phyloP scores from a whole-genome alignment of 1,140 invertebrate genomes.

The Dinoponera quadriceps region DNA sequence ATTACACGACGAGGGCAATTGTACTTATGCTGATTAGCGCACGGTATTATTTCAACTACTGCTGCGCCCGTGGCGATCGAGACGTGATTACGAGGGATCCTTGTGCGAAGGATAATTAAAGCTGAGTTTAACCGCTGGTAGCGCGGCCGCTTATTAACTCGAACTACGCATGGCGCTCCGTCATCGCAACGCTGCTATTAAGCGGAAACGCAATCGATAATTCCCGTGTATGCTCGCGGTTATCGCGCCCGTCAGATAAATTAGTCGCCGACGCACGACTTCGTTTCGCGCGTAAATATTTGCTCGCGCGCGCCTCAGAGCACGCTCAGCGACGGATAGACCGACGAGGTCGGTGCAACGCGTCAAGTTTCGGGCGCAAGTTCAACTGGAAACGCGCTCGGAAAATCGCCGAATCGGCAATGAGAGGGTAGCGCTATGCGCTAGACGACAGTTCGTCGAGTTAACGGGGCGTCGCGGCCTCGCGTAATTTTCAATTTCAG shows the following conservation, averaged over 20 bases:
- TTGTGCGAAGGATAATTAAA: conserved; percentile 37
- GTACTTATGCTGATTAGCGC: conserved; percentile 48
- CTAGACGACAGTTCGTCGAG: background rate
- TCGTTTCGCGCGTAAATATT: conserved; percentile 28
- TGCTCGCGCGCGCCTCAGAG: background rate
- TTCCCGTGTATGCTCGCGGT: background rate
- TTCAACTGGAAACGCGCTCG: too few species aligned
- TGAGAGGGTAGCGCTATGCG: background rate
- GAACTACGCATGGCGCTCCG: background rate
- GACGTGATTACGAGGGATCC: conserved; percentile 33
- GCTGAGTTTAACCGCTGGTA: conserved; percentile 28
- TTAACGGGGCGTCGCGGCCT: background rate
- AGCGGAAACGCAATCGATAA: conserved; percentile 44
- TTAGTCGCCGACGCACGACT: conserved; percentile 1
- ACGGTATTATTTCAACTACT: conserved; percentile 24
- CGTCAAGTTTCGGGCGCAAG: too few species aligned
- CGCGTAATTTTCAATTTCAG: conserved; percentile 45
- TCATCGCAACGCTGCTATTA: conserved; percentile 49
- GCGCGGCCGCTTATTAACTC: conserved; percentile 42
- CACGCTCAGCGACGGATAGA: too few species aligned
- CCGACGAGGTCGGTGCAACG: too few species aligned
- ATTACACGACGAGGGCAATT: conserved; percentile 24
- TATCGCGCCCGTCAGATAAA: background rate
- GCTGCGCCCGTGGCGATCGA: conserved; percentile 24
- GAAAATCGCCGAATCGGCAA: background rate